Evolutionary conservation across 2,888 invertebrate genomes (phyloP).

Genomic region (Drosophila subsilvestris): DNA sequence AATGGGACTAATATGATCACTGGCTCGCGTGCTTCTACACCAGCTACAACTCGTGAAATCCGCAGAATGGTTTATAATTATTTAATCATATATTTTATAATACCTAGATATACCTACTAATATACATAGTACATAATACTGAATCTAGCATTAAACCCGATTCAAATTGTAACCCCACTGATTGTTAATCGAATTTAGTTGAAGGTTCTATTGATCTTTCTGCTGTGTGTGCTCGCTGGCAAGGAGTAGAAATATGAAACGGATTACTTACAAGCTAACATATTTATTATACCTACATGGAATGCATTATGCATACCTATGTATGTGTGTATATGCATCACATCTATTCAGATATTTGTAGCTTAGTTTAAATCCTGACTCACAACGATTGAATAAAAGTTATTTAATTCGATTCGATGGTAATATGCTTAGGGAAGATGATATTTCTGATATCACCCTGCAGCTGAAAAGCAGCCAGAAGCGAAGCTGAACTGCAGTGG

Average conservation of each 20-base stretch:
- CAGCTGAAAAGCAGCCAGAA: too few species aligned
- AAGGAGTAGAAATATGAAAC: not conserved
- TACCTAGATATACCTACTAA: not conserved
- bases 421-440: too few species aligned
- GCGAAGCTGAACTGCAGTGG: too few species aligned
- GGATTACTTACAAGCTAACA: not conserved
- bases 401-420: not conserved
- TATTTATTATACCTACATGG: not conserved
- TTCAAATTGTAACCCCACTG: not conserved
- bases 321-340: not conserved
- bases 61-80: not conserved
- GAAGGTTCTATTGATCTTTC: not conserved
- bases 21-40: conserved; percentile 13
- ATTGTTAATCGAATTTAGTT: not conserved
- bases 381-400: not conserved
- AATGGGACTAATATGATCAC: not conserved
- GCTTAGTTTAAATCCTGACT: not conserved
- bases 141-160: not conserved
- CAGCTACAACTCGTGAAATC: not conserved
- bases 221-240: not conserved
- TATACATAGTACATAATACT: not conserved
- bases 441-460: too few species aligned
- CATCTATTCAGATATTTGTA: not conserved
- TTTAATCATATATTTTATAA: not conserved
- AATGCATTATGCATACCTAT: not conserved